phyloP scores from a whole-genome alignment of 2,797 vertebrate genomes.

The Telmatherina bonti region DNA sequence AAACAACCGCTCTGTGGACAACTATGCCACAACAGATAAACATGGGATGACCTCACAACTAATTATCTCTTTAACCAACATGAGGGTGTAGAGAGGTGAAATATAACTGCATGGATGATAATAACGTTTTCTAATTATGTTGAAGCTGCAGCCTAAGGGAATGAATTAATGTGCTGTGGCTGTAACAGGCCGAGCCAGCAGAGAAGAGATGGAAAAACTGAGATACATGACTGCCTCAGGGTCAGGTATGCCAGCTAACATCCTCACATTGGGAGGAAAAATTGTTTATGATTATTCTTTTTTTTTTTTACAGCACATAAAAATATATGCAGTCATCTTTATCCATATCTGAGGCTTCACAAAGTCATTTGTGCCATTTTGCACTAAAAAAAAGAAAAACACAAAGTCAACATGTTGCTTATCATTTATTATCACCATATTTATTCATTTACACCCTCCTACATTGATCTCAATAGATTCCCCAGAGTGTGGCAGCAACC shows the following conservation, averaged over 20 bases:
- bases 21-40: constrained; percentile 31
- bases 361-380: background rate
- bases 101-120: constrained; percentile 16
- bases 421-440: background rate
- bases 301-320: background rate
- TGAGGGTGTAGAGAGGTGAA: constrained; percentile 11
- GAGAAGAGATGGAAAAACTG: constrained; percentile 36
- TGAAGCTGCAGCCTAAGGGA: constrained; percentile 23
- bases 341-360: background rate
- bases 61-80: constrained; percentile 34
- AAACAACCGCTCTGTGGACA: constrained; percentile 24
- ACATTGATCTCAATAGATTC: background rate
- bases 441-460: background rate
- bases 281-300: constrained; percentile 1
- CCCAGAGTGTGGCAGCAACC: background rate
- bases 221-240: constrained; percentile 23
- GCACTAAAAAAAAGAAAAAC: background rate
- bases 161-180: constrained; percentile 21
- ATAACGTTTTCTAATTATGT: constrained; percentile 34
- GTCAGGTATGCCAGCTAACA: constrained; percentile 22
- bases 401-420: background rate
- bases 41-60: constrained; percentile 14
- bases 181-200: constrained; percentile 50
- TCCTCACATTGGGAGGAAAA: constrained; percentile 9
- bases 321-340: constrained; percentile 2